Percentiles rank a stretch among this genome's conserved stretches.
These are phyloP conservation scores for Rhombomys opimus DNA, from an alignment of 2,113 vertebrate genomes.

Conservation along the genomic window DNA sequence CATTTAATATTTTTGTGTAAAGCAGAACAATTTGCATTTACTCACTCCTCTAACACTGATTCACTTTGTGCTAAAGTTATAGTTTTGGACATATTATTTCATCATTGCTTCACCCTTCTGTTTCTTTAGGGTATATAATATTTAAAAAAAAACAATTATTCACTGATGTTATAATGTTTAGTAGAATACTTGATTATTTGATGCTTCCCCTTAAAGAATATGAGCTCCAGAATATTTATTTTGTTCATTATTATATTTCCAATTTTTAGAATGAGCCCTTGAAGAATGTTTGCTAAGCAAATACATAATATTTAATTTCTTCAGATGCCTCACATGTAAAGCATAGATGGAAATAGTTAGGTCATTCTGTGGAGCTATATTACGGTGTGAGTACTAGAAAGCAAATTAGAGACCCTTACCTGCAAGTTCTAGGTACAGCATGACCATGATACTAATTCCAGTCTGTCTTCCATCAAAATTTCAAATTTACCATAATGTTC, in stretches of 20 bases:
- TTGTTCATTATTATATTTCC: conserved; percentile 18
- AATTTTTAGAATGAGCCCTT: conserved; percentile 8
- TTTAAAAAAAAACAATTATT: conserved; percentile 51
- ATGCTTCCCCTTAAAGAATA: background rate
- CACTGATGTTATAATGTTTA: conserved; percentile 19
- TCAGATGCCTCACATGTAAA: conserved; percentile 47
- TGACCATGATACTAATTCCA: conserved; percentile 36
- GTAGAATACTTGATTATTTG: conserved; percentile 56
- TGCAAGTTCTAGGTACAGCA: background rate
- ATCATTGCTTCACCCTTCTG: background rate
- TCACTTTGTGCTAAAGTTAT: conserved; percentile 9
- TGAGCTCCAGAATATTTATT: conserved; percentile 5
- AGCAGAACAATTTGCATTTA: conserved; percentile 20
- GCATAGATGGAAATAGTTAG: background rate
- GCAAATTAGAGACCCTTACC: conserved; percentile 5
- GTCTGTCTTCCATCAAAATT: conserved; percentile 38
- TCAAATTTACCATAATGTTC: conserved; percentile 14
- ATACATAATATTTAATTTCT: conserved; percentile 52
- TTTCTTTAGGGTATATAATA: conserved; percentile 40
- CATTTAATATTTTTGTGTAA: background rate
- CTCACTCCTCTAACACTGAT: background rate
- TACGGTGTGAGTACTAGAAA: background rate
- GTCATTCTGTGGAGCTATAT: background rate
- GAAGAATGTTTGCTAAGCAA: conserved; percentile 31
- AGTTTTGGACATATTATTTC: conserved; percentile 33